Evolutionary conservation across 2,888 invertebrate genomes (phyloP), one percentile per base, ranked within the genome.

Genomic region (Ophion obscuratus): DNA sequence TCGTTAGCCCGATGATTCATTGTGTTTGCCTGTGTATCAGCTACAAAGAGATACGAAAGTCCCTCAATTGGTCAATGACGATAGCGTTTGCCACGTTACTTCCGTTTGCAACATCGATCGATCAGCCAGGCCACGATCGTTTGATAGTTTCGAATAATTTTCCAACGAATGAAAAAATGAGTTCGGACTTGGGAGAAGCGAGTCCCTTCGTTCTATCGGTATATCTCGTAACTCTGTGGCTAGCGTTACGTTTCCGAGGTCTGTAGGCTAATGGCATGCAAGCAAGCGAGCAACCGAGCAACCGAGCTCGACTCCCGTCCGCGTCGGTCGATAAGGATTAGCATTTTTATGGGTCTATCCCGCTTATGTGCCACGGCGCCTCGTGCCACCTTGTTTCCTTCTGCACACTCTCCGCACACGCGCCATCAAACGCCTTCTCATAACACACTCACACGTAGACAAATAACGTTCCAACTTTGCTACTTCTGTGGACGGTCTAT

Each of bases 311-410:
- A 87, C 90, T 88, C 88, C 87, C 87, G 89, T 89, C 88, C 91
- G 86, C 82, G 89, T 88, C 93, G 94, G 92, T 94, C 94, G 94
- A 94, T 94, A 92, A 92, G 92, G 92, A 94, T 94, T 94, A 94
- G 93, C 94, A 94, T 94, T 94, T 94, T 94, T 94, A 94, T 94
- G 94, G 94, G 93, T 94, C 93, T 94, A 94, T 93, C 94, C 92
- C 92, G 92, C 92, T 93, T 93, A 92, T 92, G 92, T 90, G 90
- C 91, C 87, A 91, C 90, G 89, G 92, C 91, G 91, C 91, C 91
- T 91, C 91, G 91, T 92, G 91, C 89, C 92, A 92, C 92, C 92
- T 91, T 90, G 91, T 92, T 93, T 91, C 87, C 92, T 90, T 92
- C 90, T 90, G 61, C 75, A 87, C 89, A 89, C 90, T 90, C 91